Evolutionary conservation across 2,113 vertebrate genomes (phyloP), one percentile per base, ranked within the genome.

Genomic region (Ceuthmochares aereus): DNA sequence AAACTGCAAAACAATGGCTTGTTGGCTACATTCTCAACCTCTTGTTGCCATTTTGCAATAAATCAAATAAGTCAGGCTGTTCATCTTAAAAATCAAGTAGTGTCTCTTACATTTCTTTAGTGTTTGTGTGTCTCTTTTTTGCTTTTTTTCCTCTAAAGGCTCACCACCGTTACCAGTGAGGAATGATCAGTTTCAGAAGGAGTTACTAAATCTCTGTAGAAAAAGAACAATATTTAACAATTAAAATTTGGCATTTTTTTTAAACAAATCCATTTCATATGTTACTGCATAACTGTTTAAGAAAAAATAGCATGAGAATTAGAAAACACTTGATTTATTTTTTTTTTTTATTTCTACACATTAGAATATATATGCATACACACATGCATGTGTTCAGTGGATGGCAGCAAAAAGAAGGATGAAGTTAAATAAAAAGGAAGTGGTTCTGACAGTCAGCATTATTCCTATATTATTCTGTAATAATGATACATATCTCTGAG

Each of bases 231-330:
- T 64, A 32, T 75, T 75, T 45, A 63, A 49, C 16, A 21, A 37
- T 63, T 91, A 58, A 63, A 78, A 75, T 45, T 34, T 72, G n/a
- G 6, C 29, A 34, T 40, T 66, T 72, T 72, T 94, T 93, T 59
- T 45, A 34, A 87, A 45, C 7, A 54, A 49, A 37, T 40, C 26
- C 9, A 20, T 82, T 87, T 69, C 7, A 3, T 79, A 4, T 55
- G 63, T 49, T 63, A 34, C 23, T 74, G 9, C 8, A 1, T 86
- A 13, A 59, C 3, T 70, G 14, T 54, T 14, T 36, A 62, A 56
- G 45, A 34, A 72, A 70, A 86, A 18, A 43, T 37, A 69, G 14
- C 59, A 42, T 5, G 4, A 37, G 3, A 69, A 29, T n/a, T 51
- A 56, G 70, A 55, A 69, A 80, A 29, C 32, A 21, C 2, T 34